Percentiles rank a stretch among this genome's conserved stretches.
These are phyloP conservation scores for Palythoa grandiflora DNA, from an alignment of 92 coral and sea anemone species.

Conservation along the genomic window DNA sequence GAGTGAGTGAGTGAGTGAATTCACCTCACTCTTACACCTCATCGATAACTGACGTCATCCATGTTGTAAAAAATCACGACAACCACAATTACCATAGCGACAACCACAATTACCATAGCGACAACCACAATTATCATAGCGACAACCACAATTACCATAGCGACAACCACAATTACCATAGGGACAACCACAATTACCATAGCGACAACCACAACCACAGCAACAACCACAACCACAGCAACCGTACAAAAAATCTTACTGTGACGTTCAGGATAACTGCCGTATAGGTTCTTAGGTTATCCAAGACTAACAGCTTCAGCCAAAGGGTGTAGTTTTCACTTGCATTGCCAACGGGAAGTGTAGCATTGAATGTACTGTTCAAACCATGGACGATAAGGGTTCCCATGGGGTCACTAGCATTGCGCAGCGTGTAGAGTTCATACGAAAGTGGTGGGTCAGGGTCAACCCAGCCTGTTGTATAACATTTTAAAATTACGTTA, in stretches of 20 bases:
- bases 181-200: no score
- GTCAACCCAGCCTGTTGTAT: not conserved
- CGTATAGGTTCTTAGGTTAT: not conserved
- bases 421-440: constrained; percentile 3
- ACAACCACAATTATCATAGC: no score
- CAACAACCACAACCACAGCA: not conserved
- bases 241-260: not conserved
- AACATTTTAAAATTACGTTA: not conserved
- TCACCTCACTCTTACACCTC: no score
- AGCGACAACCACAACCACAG: not conserved
- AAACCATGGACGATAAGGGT: constrained; percentile 17
- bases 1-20: no score
- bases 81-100: no score
- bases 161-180: no score
- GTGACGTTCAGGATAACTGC: constrained; percentile 19
- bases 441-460: not conserved
- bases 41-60: no score
- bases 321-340: not conserved
- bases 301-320: not conserved
- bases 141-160: no score
- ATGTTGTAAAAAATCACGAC: no score
- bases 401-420: constrained; percentile 14
- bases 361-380: not conserved
- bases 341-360: constrained; percentile 3
- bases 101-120: no score